Conservation (phyloP, 2,888 invertebrate genomes). For the Chrysolina oricalcia region DNA sequence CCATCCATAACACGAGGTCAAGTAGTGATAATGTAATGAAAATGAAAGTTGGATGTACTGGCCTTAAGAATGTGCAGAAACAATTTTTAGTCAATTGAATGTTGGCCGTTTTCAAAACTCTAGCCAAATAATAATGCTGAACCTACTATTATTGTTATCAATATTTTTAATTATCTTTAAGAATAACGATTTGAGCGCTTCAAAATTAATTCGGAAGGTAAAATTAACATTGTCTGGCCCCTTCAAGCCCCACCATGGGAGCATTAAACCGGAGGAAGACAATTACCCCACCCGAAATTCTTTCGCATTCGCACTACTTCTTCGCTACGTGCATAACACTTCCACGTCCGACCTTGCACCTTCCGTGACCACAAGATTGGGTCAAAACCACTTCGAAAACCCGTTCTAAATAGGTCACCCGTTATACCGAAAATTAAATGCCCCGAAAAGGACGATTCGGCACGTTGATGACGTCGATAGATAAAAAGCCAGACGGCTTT, state of each 20-base stretch:
- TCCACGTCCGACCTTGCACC: slow-evolving; percentile 14
- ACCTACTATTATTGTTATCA: too few species aligned
- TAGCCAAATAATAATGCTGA: too few species aligned
- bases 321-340: neutral
- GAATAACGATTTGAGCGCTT: too few species aligned
- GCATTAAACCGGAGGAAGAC: neutral
- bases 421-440: slow-evolving; percentile 10
- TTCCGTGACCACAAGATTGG: slow-evolving; percentile 11
- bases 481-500: slow-evolving; percentile 4
- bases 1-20: too few species aligned
- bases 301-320: neutral
- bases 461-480: slow-evolving; percentile 10
- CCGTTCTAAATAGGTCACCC: slow-evolving; percentile 16
- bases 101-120: too few species aligned
- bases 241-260: neutral
- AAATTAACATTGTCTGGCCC: too few species aligned
- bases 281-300: slow-evolving; percentile 1
- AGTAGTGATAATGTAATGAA: too few species aligned
- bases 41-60: too few species aligned
- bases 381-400: slow-evolving; percentile 13
- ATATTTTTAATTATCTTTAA: too few species aligned
- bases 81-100: too few species aligned
- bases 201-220: too few species aligned
- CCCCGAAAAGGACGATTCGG: slow-evolving; percentile 18
- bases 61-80: too few species aligned